phyloP scores from a whole-genome alignment of 2,797 vertebrate genomes.

The Argentina silus region DNA sequence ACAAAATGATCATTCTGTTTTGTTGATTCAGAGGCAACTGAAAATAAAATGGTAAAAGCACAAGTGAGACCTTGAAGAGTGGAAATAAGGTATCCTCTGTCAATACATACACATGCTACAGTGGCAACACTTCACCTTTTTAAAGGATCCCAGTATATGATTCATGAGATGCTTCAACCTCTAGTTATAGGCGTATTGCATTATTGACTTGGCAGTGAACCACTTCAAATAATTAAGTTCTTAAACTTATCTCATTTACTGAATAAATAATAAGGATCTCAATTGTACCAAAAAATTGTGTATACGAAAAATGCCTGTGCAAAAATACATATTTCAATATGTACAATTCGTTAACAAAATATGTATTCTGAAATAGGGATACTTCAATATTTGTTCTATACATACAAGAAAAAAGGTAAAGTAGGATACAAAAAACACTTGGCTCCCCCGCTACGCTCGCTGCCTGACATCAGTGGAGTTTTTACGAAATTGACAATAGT shows the following conservation, averaged over 20 bases:
- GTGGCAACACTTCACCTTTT: constrained; percentile 67
- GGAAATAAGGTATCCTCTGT: constrained; percentile 63
- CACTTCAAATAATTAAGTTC: constrained; percentile 95
- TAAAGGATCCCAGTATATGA: constrained; percentile 68
- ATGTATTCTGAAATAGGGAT: constrained; percentile 98
- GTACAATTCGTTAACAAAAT: constrained; percentile 99
- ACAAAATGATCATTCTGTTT: constrained; percentile 30
- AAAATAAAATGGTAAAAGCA: constrained; percentile 59
- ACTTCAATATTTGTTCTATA: constrained; percentile 89
- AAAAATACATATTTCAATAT: constrained; percentile 99
- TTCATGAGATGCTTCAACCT: constrained; percentile 77
- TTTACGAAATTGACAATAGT: constrained; percentile 84
- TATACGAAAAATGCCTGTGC: constrained; percentile 99
- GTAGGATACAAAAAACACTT: constrained; percentile 84
- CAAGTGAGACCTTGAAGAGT: constrained; percentile 68
- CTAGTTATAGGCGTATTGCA: constrained; percentile 86
- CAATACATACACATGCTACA: constrained; percentile 71
- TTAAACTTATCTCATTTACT: constrained; percentile 84
- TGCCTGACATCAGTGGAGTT: constrained; percentile 88
- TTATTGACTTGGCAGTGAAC: constrained; percentile 99
- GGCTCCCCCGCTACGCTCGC: constrained; percentile 83
- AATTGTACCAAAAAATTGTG: constrained; percentile 97
- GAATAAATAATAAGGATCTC: constrained; percentile 98
- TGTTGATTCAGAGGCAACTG: constrained; percentile 67
- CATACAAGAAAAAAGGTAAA: constrained; percentile 88